phyloP scores from a whole-genome alignment of 2,888 invertebrate genomes.

The Chirona hameri region DNA sequence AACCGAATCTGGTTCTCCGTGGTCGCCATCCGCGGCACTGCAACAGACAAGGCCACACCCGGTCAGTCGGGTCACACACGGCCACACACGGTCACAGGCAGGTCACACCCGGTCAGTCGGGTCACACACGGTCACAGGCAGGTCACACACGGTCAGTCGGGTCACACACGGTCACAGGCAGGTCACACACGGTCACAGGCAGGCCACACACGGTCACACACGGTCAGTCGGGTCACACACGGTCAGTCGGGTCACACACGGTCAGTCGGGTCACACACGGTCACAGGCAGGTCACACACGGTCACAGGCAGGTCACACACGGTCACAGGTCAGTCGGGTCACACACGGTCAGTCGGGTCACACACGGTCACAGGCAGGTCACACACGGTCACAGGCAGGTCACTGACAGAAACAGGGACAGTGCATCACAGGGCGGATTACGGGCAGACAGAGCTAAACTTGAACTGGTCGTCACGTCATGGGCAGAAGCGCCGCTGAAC shows the following conservation, averaged over 20 bases:
- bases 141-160: not conserved
- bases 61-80: not conserved
- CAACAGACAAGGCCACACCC: constrained; percentile 24
- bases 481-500: too few relatives aligned
- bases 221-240: not conserved
- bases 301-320: not conserved
- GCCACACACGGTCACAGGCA: not conserved
- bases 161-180: not conserved
- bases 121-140: not conserved
- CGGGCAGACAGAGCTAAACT: too few relatives aligned
- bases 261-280: too few relatives aligned
- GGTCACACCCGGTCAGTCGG: not conserved
- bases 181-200: too few relatives aligned
- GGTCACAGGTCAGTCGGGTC: not conserved
- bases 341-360: not conserved
- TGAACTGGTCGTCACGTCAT: too few relatives aligned
- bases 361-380: too few relatives aligned
- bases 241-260: not conserved
- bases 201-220: not conserved
- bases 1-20: constrained; percentile 63
- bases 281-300: too few relatives aligned
- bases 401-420: too few relatives aligned
- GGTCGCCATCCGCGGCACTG: constrained; percentile 39
- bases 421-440: too few relatives aligned
- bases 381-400: too few relatives aligned